Evolutionary conservation across 2,113 vertebrate species (phyloP), one percentile per base, ranked within the genome.

Genomic region (Eolophus roseicapilla): DNA sequence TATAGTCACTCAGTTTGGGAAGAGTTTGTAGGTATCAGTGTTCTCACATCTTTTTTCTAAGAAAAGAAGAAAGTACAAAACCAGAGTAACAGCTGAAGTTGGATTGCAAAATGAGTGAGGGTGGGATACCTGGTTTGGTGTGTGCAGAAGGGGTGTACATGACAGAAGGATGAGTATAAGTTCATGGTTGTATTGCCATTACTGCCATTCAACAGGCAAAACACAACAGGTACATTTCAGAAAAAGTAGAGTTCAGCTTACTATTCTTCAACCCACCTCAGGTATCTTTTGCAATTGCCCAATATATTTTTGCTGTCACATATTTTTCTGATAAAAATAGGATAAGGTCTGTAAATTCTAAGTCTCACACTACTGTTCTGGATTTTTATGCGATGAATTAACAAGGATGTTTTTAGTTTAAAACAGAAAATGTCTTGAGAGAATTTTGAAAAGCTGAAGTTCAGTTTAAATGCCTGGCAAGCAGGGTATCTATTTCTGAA

Each of bases 181-280:
- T 74, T 55, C 82, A 47, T 7, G 55, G 9, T 13, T 67, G 6
- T 59, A 33, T 33, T 84, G 7, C 15, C 27, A 10, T 59, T 71
- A 35, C 14, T 3, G 1, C 13, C 19, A 23, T 12, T 64, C 57
- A 86, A 10, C 21, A 71, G 60, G 21, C 5, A 47, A 65, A 89
- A 65, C 5, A 35, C 3, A 67, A 33, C 7, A 8, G n/a, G 15
- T 13, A 49, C 5, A 10, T 28, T 77, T 86, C 55, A 88, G 39
- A 65, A 13, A 77, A 86, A 69, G 16, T 2, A 67, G 29, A 60
- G 9, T 33, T 63, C 10, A 6, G 24, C 31, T 86, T 80, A 67
- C 10, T 7, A 2, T 69, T 89, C 13, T 47, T 79, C 39, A 89
- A 6, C 11, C 2, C 0, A 0, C 17, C 21, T 77, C 44, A 82